phyloP scores from a whole-genome alignment of 2,113 vertebrate species.

The Glaucomys volans region DNA sequence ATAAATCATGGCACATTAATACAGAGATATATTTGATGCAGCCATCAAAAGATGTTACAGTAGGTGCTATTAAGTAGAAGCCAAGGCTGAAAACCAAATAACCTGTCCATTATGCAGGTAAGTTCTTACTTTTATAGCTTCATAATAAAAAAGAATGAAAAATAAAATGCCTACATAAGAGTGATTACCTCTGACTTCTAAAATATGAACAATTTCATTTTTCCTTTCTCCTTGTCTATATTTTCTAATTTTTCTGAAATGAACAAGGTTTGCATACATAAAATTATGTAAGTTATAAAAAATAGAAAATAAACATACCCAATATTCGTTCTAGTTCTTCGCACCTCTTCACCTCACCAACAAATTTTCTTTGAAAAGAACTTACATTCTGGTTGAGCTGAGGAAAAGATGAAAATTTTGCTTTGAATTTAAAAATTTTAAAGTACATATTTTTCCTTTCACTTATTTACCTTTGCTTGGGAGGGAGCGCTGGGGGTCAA shows the following conservation, averaged over 20 bases:
- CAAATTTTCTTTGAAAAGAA: conserved; percentile 96
- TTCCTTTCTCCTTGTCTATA: not conserved
- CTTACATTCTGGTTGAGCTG: conserved; percentile 97
- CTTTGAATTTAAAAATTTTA: conserved; percentile 39
- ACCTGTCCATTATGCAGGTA: fast-evolving
- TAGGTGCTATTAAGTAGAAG: not conserved
- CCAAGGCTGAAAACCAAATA: not conserved
- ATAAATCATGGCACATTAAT: not conserved
- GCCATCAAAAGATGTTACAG: not conserved
- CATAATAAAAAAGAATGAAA: not conserved
- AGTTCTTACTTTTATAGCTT: not conserved
- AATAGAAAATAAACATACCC: conserved; percentile 87
- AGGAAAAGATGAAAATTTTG: conserved; percentile 67
- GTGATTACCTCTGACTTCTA: not conserved
- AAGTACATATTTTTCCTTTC: not conserved
- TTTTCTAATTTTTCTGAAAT: not conserved
- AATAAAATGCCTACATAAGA: not conserved
- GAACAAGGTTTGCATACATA: not conserved
- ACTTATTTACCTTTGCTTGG: not conserved
- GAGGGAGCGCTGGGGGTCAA: not conserved
- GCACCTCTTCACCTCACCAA: conserved; percentile 97
- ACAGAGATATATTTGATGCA: no score
- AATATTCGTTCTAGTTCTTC: conserved; percentile 98
- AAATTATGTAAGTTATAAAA: not conserved
- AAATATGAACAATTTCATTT: not conserved